Base-by-base conservation (phyloP, 2,888 invertebrate species). In the Monoplex corrugatus region DNA sequence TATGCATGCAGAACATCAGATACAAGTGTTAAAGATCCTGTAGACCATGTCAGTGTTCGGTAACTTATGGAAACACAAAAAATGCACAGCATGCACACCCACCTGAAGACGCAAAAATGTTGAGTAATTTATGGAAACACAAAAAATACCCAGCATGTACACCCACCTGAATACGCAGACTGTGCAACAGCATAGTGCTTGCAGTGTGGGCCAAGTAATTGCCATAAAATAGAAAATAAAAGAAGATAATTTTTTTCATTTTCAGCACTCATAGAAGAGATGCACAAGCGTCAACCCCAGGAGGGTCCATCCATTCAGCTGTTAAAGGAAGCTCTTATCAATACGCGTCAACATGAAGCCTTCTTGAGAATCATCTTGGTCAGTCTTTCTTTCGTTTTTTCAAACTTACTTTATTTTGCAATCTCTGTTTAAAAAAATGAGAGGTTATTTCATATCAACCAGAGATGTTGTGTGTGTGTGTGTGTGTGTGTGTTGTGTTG, bases 321-420 rank as follows among this genome's bases (percentile, higher is more conserved):
- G 38, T 91, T 96, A 83, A 96, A 95, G 89, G 95, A 96, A 89
- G 93, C 96, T 13, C 93, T 96, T 45, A 96, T 96, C 89, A 96
- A 96, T 92, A 93, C 94, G 5, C 91, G 96, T 84, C 96, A 96
- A 90, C 95, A 96, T 90, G 95, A 96, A 90, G 93, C 95, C 28
- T 96, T 95, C 92, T 94, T 96, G 6, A 91, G 95, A 78, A 94
- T 96, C 35, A 95, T 96, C 40, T 90, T 96, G 92, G 95, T 96
- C 91, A 89, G 93, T 90, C 82, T 50, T n/a, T n/a, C 35, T 82
- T n/a, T 6, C 2, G 1, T 72, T 28, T 80, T 35, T 35, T 8
- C 19, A 32, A 80, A 38, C 10, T 38, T 5, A 38, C 16, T 16
- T 35, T 40, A 10, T 80, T 50, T 50, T 50, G 19, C 8, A 50